Percentiles rank a stretch among this genome's conserved stretches.
Conservation (phyloP, 2,888 invertebrate species). For the Lomographa bimaculata region DNA sequence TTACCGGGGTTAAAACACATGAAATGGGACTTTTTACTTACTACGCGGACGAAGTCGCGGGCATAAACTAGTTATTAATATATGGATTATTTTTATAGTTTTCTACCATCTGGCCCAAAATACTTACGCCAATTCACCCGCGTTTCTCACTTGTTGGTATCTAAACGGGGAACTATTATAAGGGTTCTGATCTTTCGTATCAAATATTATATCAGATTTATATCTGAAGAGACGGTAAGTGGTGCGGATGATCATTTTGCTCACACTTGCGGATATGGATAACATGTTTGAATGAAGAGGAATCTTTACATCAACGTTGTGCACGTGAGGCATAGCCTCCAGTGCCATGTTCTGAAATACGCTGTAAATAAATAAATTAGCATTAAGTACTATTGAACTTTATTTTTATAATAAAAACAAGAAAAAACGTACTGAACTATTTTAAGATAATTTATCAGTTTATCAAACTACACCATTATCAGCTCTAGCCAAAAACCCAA, state of each 20-base stretch:
- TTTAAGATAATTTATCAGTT: no score
- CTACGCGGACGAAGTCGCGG: no score
- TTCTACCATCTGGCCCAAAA: no score
- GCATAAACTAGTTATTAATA: no score
- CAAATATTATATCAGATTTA: slow-evolving; percentile 40
- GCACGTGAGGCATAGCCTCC: slow-evolving; percentile 42
- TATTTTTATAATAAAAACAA: no score
- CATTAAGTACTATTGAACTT: no score
- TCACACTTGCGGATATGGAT: slow-evolving; percentile 44
- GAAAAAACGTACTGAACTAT: no score
- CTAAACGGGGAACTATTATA: slow-evolving; percentile 54
- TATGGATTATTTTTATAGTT: no score
- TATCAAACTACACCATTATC: no score
- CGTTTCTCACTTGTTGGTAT: slow-evolving; percentile 47
- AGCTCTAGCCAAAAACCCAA: no score
- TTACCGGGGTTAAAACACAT: no score
- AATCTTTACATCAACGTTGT: slow-evolving; percentile 45
- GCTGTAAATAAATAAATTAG: slow-evolving; percentile 40
- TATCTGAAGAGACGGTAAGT: slow-evolving; percentile 55
- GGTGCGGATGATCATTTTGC: slow-evolving; percentile 52
- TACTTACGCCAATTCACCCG: slow-evolving; percentile 61
- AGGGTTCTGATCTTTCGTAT: slow-evolving; percentile 31
- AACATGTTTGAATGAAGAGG: slow-evolving; percentile 51
- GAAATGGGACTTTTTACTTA: no score
- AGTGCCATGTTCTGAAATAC: slow-evolving; percentile 46